Evolutionary conservation across 1,140 invertebrate genomes (phyloP).

Genomic region (Lepidurus arcticus): DNA sequence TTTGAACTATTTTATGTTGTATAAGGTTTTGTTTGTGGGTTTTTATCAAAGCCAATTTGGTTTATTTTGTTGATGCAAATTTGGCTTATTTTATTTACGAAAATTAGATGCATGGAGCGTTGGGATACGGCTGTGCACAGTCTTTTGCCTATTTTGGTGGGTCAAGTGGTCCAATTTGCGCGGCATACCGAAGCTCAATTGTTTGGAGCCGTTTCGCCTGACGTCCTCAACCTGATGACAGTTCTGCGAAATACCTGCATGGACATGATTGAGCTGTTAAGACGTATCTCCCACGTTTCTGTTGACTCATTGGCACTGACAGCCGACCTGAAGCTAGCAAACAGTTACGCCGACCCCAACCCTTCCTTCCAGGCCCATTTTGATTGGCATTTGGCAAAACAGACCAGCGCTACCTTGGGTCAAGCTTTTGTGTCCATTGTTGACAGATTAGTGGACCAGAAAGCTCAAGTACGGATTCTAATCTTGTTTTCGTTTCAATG

Average conservation of each 20-base stretch:
- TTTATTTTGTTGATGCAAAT: slow-evolving; percentile 24
- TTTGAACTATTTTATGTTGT: no score
- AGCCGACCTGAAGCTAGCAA: background rate
- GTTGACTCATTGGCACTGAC: slow-evolving; percentile 1
- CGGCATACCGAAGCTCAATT: slow-evolving; percentile 36
- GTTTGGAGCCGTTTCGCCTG: slow-evolving; percentile 34
- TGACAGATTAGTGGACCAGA: slow-evolving; percentile 44
- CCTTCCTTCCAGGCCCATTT: slow-evolving; percentile 26
- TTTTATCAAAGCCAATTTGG: background rate
- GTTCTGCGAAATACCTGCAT: slow-evolving; percentile 29
- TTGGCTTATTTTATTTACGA: background rate
- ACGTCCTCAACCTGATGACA: slow-evolving; percentile 41
- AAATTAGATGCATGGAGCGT: slow-evolving; percentile 42
- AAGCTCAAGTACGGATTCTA: slow-evolving; percentile 39
- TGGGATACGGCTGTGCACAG: slow-evolving; percentile 39
- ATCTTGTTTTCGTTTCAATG: slow-evolving; percentile 26
- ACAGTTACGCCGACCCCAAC: slow-evolving; percentile 23
- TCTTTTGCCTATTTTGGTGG: slow-evolving; percentile 40
- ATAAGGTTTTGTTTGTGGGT: background rate
- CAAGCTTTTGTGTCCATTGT: slow-evolving; percentile 47
- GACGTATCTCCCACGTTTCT: background rate
- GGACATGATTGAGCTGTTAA: slow-evolving; percentile 23
- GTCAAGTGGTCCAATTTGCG: slow-evolving; percentile 41
- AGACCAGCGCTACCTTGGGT: slow-evolving; percentile 43
- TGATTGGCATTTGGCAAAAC: slow-evolving; percentile 40